phyloP scores from a whole-genome alignment of 2,888 invertebrate species.

The Pocota personata region DNA sequence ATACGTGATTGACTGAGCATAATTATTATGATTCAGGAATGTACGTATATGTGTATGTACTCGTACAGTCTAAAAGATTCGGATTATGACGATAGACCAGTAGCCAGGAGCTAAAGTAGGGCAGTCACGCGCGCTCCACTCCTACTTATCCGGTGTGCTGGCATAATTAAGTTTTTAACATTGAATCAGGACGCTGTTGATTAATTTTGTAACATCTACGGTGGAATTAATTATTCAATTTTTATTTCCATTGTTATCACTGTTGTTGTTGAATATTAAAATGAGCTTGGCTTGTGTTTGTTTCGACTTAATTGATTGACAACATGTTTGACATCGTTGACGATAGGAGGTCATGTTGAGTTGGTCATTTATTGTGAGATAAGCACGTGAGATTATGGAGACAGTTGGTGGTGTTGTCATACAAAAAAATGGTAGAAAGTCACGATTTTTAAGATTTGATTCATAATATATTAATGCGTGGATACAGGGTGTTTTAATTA shows the following conservation, averaged over 20 bases:
- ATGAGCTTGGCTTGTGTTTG: neutral
- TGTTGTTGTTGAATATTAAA: conserved; percentile 34
- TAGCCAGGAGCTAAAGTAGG: neutral
- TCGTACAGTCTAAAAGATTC: conserved; percentile 16
- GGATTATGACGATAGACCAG: neutral
- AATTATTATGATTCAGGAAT: conserved; percentile 47
- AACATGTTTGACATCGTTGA: conserved; percentile 33
- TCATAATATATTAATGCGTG: no score
- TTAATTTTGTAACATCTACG: conserved; percentile 49
- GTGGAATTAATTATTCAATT: conserved; percentile 46
- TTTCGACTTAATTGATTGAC: conserved; percentile 44
- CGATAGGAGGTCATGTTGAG: conserved; percentile 35
- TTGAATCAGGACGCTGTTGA: conserved; percentile 33
- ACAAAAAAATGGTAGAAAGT: neutral
- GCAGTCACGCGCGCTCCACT: conserved; percentile 13
- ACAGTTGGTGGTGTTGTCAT: neutral
- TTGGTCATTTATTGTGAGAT: conserved; percentile 20
- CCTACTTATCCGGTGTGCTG: conserved; percentile 18
- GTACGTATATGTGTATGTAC: neutral
- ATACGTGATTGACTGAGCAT: conserved; percentile 65
- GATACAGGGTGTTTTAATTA: no score
- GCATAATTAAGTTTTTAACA: conserved; percentile 31
- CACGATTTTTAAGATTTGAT: no score
- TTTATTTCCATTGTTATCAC: conserved; percentile 34
- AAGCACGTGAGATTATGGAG: neutral